Percentiles rank a stretch among this genome's conserved stretches.
Conservation (phyloP, 1,140 invertebrate species). For the Conus betulinus region DNA sequence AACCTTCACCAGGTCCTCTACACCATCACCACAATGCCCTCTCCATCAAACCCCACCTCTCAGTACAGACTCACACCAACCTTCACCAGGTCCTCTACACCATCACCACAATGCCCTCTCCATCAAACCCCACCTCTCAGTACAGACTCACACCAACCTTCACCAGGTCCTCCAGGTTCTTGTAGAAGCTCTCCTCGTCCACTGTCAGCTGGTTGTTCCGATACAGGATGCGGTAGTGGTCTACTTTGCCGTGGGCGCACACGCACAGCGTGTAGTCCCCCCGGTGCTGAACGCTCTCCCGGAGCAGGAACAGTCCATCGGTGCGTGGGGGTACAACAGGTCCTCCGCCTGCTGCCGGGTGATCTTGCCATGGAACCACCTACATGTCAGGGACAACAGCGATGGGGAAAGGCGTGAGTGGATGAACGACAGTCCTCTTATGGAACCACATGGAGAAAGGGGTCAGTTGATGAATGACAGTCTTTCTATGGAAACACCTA, state of each 20-base stretch:
- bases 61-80: conserved; percentile 75
- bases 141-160: conserved; percentile 80
- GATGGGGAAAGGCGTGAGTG: background rate
- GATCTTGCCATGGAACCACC: conserved; percentile 99
- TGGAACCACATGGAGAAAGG: background rate
- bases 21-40: no score
- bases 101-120: no score
- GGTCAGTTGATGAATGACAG: background rate
- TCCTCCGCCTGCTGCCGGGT: conserved; percentile 94
- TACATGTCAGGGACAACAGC: conserved; percentile 73
- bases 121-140: no score
- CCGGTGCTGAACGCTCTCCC: conserved; percentile 98
- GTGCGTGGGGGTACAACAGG: conserved; percentile 81
- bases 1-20: no score
- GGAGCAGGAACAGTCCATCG: conserved; percentile 96
- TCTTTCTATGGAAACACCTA: no score
- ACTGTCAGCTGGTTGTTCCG: conserved; percentile 92
- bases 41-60: no score
- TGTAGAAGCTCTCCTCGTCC: conserved; percentile 98
- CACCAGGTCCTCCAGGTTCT: conserved; percentile 94
- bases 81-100: conserved; percentile 93
- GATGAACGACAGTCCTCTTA: background rate
- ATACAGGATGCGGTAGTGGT: conserved; percentile 85
- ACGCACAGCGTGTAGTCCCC: conserved; percentile 99
- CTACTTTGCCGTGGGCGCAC: conserved; percentile 85